Conservation (phyloP, 2,113 vertebrate genomes). For the Corynorhinus townsendii region DNA sequence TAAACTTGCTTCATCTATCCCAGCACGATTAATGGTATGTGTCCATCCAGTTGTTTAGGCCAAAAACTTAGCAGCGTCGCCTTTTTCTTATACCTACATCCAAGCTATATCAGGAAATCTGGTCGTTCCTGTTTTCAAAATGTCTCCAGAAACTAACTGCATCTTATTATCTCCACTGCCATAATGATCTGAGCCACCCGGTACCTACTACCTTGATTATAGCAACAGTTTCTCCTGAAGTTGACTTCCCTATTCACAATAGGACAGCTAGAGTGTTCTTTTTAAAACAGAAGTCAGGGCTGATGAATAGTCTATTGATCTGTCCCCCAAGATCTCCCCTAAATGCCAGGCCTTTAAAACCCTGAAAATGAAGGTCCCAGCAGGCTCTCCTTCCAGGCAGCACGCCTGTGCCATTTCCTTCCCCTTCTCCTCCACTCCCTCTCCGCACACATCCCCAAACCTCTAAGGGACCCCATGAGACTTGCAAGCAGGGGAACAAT, state of each 20-base stretch:
- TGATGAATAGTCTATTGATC: no score
- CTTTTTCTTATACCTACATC: not conserved
- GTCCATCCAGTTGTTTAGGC: not conserved
- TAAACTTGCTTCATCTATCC: not conserved
- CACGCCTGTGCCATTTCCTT: no score
- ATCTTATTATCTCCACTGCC: not conserved
- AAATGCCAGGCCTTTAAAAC: no score
- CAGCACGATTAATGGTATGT: not conserved
- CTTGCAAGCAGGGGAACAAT: no score
- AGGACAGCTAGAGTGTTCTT: not conserved
- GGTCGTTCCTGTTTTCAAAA: not conserved
- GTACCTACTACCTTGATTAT: not conserved
- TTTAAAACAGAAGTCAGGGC: not conserved
- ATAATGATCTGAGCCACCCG: not conserved
- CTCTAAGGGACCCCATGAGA: no score
- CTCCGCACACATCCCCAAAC: no score
- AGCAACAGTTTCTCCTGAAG: not conserved
- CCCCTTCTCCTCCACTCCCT: no score
- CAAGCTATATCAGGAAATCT: not conserved
- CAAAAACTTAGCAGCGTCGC: not conserved
- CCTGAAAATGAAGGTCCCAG: no score
- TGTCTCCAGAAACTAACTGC: not conserved
- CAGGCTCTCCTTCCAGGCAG: no score
- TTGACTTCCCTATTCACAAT: not conserved
- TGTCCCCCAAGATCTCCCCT: no score